Evolutionary conservation across 35 echinoderm and acorn worm species (phyloP), one percentile per base, ranked within the genome.

Genomic region (Ptychodera flava): DNA sequence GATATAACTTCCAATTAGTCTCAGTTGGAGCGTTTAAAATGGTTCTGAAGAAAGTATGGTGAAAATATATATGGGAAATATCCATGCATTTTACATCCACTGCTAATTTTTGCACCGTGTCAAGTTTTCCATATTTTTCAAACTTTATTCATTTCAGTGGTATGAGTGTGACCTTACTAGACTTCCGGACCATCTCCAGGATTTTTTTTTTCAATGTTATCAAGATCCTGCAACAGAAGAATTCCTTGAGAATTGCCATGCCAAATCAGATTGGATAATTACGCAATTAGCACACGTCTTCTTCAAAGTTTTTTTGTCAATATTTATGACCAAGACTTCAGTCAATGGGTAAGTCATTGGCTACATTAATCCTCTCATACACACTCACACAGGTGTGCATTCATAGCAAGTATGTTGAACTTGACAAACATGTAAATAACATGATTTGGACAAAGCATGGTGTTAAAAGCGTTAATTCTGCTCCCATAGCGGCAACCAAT

Each of bases 191-290:
- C 82, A 91, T 78, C 77, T 92, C 16, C 34, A 84, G 12, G 28
- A 14, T 33, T 75, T 87, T 53, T 97, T 97, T 81, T 16, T 92
- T 28, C 81, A 92, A 78, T 88, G 78, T 79, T 37, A 88, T 78
- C 45, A 91, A 31, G 95, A 97, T 83, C 77, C 76, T 37, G 88
- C 53, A 16, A 97, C 95, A 10, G 78, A 82, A 35, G n/a, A 53
- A 32, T 97, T 97, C 33, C 88, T 97, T 0, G 90, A 97, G 45
- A 33, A 28, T 0, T 88, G 92, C 32, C 93, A 97, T 77, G 87
- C 92, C 31, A 92, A 97, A 84, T 97, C 92, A 35, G 88, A 93
- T 82, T 97, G 95, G 95, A 35, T 97, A 0, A 79, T 97, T 28
- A 97, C 90, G 27, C 92, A 97, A 53, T 33, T 92, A n/a, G 91